phyloP scores from a whole-genome alignment of 1,140 invertebrate species.

The Bombus superbus region DNA sequence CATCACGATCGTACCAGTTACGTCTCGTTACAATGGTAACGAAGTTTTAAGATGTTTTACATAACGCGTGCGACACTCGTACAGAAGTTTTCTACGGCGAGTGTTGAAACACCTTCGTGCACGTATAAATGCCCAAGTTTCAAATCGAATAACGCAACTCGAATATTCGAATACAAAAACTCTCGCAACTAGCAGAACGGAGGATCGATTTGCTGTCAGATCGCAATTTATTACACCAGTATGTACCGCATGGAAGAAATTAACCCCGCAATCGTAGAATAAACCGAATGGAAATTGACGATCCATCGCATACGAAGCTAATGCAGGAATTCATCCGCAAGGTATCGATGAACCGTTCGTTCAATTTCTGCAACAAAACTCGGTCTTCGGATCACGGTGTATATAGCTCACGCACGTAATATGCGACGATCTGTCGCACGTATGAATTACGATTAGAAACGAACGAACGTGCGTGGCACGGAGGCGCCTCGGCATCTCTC shows the following conservation, averaged over 20 bases:
- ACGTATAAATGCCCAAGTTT: not conserved
- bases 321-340: not conserved
- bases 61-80: not conserved
- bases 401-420: not conserved
- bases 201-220: not conserved
- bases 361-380: constrained; percentile 29
- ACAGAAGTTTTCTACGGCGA: not conserved
- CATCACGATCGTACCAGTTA: not conserved
- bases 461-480: constrained; percentile 17
- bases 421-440: constrained; percentile 23
- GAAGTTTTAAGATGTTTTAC: not conserved
- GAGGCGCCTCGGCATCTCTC: not conserved
- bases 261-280: not conserved
- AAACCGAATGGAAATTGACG: not conserved
- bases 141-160: no score
- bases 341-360: not conserved
- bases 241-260: not conserved
- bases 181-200: not conserved
- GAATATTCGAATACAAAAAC: not conserved
- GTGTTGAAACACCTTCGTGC: no score
- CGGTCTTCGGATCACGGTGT: not conserved
- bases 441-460: constrained; percentile 64
- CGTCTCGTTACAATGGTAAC: not conserved
- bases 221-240: no score
- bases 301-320: not conserved